Evolutionary conservation across 1,140 invertebrate genomes (phyloP).

Genomic region (Pseudobourletiella spinata): DNA sequence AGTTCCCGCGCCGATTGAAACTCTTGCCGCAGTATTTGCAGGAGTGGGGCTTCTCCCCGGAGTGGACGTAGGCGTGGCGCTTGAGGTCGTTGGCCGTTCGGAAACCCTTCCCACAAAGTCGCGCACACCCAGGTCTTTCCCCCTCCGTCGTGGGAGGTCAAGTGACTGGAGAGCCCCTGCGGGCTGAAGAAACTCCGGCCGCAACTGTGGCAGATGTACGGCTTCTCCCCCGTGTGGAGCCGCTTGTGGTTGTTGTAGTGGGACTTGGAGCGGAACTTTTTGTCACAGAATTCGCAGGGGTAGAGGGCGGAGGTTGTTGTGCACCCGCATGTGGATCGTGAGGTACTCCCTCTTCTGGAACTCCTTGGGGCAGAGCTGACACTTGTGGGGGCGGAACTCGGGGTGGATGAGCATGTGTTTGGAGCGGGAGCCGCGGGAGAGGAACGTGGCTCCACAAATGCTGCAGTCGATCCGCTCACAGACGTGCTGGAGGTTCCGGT

Average conservation of each 20-base stretch:
- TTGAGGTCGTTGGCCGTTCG: neutral
- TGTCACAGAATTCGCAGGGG: slow-evolving; percentile 43
- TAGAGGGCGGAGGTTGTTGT: slow-evolving; percentile 39
- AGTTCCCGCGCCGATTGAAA: neutral
- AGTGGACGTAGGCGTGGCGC: neutral
- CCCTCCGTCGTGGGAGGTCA: neutral
- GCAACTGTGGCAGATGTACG: slow-evolving; percentile 36
- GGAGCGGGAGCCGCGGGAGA: neutral
- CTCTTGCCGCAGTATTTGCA: neutral
- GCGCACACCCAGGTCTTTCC: neutral
- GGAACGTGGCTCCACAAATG: neutral
- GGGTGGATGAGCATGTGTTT: neutral
- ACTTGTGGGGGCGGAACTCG: slow-evolving; percentile 39
- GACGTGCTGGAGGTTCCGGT: neutral
- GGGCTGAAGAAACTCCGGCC: slow-evolving; percentile 45
- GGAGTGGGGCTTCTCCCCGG: neutral
- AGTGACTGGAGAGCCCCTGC: slow-evolving; percentile 9
- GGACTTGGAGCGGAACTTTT: slow-evolving; percentile 38
- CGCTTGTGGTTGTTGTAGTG: slow-evolving; percentile 38
- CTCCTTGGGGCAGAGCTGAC: slow-evolving; percentile 42
- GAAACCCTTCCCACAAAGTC: neutral
- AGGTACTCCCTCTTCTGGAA: slow-evolving; percentile 26
- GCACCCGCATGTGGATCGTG: slow-evolving; percentile 22
- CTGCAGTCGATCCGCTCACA: neutral
- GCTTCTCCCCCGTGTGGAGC: slow-evolving; percentile 3